Base-by-base conservation (phyloP, 2,113 vertebrate species). In the Tetrax tetrax region DNA sequence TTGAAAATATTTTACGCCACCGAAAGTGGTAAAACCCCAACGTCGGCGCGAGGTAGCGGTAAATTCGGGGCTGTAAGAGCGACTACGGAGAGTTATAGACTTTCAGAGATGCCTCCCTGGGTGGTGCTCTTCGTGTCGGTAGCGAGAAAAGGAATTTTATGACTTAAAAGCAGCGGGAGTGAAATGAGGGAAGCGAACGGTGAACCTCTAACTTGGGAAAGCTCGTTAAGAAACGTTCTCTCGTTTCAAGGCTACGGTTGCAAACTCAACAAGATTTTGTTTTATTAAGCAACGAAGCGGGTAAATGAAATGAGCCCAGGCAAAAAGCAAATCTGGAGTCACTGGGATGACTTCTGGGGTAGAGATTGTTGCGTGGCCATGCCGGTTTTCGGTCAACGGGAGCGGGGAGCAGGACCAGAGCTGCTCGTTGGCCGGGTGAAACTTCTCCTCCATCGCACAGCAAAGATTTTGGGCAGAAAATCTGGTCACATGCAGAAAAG, bases 281-380 rank as follows among this genome's bases (percentile, higher is more conserved):
- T 47, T 81, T 17, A 3, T 50, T 23, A 35, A 37, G 14, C 35
- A 69, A 29, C 38, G 38, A 13, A 41, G 38, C 38, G 38, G 38
- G 38, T 41, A 41, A 41, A 41, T 41, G 38, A 41, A 41, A 41
- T 41, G 38, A 41, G 38, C 33, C 10, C 8, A 51, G 35, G 15
- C 43, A 14, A 41, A 48, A 37, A 17, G 7, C 22, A 38, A 25
- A 29, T 37, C 35, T 37, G 43, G 64, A 57, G 35, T 19, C 29
- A 11, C 0, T 6, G 43, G 3, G 16, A 9, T 29, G 15, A 14
- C 51, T n/a, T 38, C 66, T 3, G 0, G 10, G 10, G 23, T n/a
- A 45, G 41, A 35, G 51, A 16, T 17, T 11, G 56, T 35, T 4
- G 0, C 1, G 3, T 24, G 38, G 15, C 16, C 8, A 1, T 4